Evolutionary conservation across 2,113 vertebrate genomes (phyloP).

Genomic region (Podarcis muralis): DNA sequence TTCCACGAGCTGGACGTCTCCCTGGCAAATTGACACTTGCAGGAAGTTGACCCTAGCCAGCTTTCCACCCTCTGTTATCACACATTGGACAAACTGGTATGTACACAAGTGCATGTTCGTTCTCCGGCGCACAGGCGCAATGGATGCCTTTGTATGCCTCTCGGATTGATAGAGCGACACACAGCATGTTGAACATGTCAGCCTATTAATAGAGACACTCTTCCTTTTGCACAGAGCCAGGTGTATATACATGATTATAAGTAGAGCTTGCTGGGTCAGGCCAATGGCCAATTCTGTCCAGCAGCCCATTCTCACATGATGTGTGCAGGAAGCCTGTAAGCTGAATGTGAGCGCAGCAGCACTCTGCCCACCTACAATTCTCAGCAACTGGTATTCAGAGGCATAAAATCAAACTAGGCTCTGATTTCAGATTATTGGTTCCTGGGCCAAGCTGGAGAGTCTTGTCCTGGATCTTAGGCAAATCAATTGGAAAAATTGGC

Average conservation of each 20-base stretch:
- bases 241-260: too few relatives aligned
- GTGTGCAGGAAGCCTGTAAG: too few relatives aligned
- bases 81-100: not conserved
- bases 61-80: not conserved
- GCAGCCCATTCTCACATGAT: too few relatives aligned
- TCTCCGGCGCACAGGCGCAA: not conserved
- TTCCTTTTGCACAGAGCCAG: not conserved
- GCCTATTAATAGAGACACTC: not conserved
- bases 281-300: too few relatives aligned
- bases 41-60: not conserved
- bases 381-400: not conserved
- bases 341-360: too few relatives aligned
- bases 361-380: too few relatives aligned
- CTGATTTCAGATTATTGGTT: too few relatives aligned
- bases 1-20: constrained; percentile 14
- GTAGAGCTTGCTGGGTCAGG: too few relatives aligned
- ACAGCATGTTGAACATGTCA: not conserved
- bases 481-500: too few relatives aligned
- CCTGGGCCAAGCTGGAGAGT: too few relatives aligned
- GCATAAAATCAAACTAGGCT: not conserved
- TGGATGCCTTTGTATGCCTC: not conserved
- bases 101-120: not conserved
- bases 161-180: not conserved
- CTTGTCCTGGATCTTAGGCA: too few relatives aligned
- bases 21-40: rapidly evolving